Percentiles rank a stretch among this genome's conserved stretches.
Conservation (phyloP, 1,140 invertebrate genomes). For the Hycleus phaleratus region DNA sequence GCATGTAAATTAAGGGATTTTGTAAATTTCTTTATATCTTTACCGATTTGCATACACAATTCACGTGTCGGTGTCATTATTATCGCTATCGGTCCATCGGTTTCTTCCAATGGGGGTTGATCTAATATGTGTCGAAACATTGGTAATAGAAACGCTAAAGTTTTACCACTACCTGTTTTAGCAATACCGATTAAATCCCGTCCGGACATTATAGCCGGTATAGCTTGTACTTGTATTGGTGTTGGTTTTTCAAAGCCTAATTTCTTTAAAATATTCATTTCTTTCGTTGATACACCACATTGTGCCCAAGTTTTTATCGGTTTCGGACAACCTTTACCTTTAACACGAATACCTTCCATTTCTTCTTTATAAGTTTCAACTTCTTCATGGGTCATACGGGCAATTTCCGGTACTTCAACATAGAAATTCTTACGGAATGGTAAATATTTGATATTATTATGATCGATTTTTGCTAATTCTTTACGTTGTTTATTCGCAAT, state of each 20-base stretch:
- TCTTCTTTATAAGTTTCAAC: conserved; percentile 79
- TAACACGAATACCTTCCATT: conserved; percentile 77
- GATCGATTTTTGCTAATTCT: conserved; percentile 84
- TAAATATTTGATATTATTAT: conserved; percentile 73
- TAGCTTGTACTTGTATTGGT: conserved; percentile 96
- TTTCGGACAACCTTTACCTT: conserved; percentile 55
- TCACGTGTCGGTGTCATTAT: conserved; percentile 99
- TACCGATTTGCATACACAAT: conserved; percentile 97
- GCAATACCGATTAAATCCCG: conserved; percentile 98
- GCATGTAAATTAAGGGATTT: conserved; percentile 79
- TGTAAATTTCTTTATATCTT: conserved; percentile 94
- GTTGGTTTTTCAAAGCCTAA: conserved; percentile 94
- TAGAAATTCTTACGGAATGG: conserved; percentile 95
- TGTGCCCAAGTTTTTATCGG: conserved; percentile 86
- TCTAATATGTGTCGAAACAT: conserved; percentile 98
- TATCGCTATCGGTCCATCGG: conserved; percentile 92
- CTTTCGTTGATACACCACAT: conserved; percentile 94
- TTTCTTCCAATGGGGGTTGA: conserved; percentile 86
- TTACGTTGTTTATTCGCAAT: conserved; percentile 83
- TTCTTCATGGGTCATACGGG: conserved; percentile 84
- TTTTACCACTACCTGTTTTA: conserved; percentile 99
- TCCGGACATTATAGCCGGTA: conserved; percentile 97
- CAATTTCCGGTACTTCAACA: conserved; percentile 76
- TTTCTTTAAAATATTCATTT: conserved; percentile 90
- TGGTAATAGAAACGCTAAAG: conserved; percentile 93